phyloP scores from a whole-genome alignment of 2,113 vertebrate species.

The Halcyon malimbica region DNA sequence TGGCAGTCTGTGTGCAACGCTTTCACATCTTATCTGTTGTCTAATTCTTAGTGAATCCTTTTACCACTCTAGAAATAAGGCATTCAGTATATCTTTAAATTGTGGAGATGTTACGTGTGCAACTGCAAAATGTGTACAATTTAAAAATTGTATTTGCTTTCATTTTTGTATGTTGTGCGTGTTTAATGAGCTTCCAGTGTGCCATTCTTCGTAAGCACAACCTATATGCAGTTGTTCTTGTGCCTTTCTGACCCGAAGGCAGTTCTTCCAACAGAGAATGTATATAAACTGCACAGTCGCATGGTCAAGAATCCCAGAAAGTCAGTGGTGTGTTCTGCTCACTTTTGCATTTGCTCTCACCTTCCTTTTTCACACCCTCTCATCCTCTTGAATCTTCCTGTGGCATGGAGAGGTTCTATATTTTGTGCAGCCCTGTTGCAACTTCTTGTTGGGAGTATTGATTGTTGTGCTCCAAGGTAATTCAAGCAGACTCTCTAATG shows the following conservation, averaged over 20 bases:
- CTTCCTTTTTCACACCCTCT: background rate
- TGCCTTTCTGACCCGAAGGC: background rate
- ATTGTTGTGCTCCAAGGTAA: background rate
- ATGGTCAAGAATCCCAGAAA: background rate
- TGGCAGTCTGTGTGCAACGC: background rate
- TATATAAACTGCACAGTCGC: background rate
- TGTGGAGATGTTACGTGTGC: background rate
- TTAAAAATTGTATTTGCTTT: background rate
- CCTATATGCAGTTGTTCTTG: background rate
- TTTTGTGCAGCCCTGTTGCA: background rate
- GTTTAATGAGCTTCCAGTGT: background rate
- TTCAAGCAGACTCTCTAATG: background rate
- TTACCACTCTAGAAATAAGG: background rate
- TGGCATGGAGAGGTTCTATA: background rate
- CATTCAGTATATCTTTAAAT: background rate
- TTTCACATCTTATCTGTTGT: background rate
- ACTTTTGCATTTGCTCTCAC: fast-evolving
- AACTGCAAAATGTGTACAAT: background rate
- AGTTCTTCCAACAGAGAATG: background rate
- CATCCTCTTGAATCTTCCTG: background rate
- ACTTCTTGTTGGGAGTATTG: background rate
- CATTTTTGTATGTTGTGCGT: background rate
- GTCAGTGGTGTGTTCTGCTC: background rate
- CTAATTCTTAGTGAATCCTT: background rate
- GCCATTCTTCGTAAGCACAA: background rate